Base-by-base conservation (phyloP, 2,797 vertebrate genomes). In the Brachyrhaphis roseni region DNA sequence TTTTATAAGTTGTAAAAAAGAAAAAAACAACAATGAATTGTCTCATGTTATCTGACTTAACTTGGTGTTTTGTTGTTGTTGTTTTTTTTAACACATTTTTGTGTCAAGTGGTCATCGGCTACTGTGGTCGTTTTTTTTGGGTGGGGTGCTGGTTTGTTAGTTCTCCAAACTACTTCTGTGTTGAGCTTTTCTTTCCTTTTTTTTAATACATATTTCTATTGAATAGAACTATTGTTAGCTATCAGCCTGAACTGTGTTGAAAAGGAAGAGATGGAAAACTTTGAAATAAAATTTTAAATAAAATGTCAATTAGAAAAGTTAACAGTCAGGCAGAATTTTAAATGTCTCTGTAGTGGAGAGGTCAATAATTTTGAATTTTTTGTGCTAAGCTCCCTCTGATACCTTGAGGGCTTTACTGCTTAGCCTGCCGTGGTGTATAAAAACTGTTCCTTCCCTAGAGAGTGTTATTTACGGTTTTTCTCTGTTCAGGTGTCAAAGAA, bases 401-500 rank as follows among this genome's bases (percentile, higher is more conserved):
- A n/a, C 4, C 16, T 41, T 66, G 20, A 66, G 68, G 2, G 20
- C 8, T 41, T 68, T 41, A 12, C 8, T 66, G 34, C 8, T 11
- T 26, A 1, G 18, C 8, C 68, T 45, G 41, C 26, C 15, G 26
- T 45, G 15, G 16, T 15, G 23, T 43, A 43, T 71, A n/a, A 45
- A 43, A 7, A 45, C 11, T 4, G 34, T 43, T 43, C 7, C 1
- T 1, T 45, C 26, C 5, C 23, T 8, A 4, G 18, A 23, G 1
- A 26, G 20, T 45, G 12, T n/a, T 8, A 28, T 71, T 41, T 13
- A 68, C 4, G 3, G 31, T 23, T 66, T 43, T 70, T 70, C 28
- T 84, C 10, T 59, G 16, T 88, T 36, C 90, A 99, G 98, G 94
- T 99, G 77, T 98, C 95, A 75, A 94, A 93, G 49, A 96, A 95